phyloP scores from a whole-genome alignment of 2,797 vertebrate genomes.

The Adelosebastes latens region DNA sequence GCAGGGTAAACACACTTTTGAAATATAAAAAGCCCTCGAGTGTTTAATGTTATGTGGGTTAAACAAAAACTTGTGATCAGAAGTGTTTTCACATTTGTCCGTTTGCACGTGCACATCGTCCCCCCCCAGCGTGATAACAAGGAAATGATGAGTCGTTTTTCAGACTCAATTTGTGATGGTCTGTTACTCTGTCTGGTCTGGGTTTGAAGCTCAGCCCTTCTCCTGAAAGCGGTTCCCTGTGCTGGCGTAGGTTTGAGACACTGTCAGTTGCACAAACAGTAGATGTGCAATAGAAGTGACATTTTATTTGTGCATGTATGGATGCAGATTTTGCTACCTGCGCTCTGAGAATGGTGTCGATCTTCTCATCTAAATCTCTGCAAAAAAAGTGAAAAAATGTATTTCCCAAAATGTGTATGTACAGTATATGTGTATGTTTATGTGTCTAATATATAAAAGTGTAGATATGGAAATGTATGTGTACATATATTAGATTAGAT shows the following conservation, averaged over 20 bases:
- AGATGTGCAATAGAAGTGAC: neutral
- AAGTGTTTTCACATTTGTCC: conserved; percentile 4
- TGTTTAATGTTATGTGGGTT: conserved; percentile 22
- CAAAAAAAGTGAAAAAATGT: neutral
- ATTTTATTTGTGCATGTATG: too few relatives aligned
- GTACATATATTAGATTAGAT: too few relatives aligned
- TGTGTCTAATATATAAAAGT: too few relatives aligned
- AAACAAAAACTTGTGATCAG: conserved; percentile 1
- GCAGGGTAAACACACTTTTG: conserved; percentile 49
- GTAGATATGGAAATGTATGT: too few relatives aligned
- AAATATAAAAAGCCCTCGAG: conserved; percentile 20
- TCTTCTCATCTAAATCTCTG: neutral
- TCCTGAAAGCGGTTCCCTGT: neutral
- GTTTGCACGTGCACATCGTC: neutral
- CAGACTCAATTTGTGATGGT: conserved; percentile 37
- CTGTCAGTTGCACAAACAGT: neutral
- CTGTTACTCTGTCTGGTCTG: conserved; percentile 27
- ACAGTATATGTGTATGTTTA: too few relatives aligned
- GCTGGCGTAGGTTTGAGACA: neutral
- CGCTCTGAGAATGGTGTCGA: neutral
- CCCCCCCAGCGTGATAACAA: neutral
- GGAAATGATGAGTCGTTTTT: conserved; percentile 16
- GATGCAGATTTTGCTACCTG: neutral
- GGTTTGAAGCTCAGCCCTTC: conserved; percentile 6
- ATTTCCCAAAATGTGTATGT: neutral